phyloP scores from a whole-genome alignment of 2,888 invertebrate species.

The Steinernema carpocapsae region DNA sequence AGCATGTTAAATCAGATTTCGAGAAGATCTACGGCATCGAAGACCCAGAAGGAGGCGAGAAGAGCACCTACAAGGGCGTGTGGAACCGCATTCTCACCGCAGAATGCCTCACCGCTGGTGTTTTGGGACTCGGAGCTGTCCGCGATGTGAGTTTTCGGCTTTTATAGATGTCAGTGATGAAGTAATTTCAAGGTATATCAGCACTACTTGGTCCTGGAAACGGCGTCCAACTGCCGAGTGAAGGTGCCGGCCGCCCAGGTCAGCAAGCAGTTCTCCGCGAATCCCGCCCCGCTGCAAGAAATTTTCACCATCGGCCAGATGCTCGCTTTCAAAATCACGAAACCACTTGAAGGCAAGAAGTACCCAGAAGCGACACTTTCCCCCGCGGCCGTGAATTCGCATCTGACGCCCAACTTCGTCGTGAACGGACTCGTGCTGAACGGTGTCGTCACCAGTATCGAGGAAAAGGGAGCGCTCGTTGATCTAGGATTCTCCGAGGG shows the following conservation, averaged over 20 bases:
- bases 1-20: conserved; percentile 36
- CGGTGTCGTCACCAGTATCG: conserved; percentile 57
- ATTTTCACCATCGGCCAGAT: conserved; percentile 62
- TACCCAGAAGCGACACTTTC: conserved; percentile 46
- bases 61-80: conserved; percentile 38
- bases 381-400: conserved; percentile 53
- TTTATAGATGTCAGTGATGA: conserved; percentile 17
- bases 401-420: conserved; percentile 55
- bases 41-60: conserved; percentile 36
- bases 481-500: conserved; percentile 98
- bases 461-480: conserved; percentile 76
- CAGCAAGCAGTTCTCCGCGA: conserved; percentile 37
- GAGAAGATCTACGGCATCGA: conserved; percentile 30
- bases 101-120: conserved; percentile 53
- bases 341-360: conserved; percentile 38
- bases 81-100: conserved; percentile 44
- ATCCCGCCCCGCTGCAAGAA: conserved; percentile 52
- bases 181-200: conserved; percentile 43
- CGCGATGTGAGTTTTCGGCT: conserved; percentile 45
- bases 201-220: conserved; percentile 46
- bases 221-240: conserved; percentile 45
- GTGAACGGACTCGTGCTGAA: conserved; percentile 56
- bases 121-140: conserved; percentile 57
- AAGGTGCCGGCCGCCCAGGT: conserved; percentile 46
- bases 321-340: conserved; percentile 57